phyloP scores from a whole-genome alignment of 2,113 vertebrate genomes.

The Acrocephalus arundinaceus region DNA sequence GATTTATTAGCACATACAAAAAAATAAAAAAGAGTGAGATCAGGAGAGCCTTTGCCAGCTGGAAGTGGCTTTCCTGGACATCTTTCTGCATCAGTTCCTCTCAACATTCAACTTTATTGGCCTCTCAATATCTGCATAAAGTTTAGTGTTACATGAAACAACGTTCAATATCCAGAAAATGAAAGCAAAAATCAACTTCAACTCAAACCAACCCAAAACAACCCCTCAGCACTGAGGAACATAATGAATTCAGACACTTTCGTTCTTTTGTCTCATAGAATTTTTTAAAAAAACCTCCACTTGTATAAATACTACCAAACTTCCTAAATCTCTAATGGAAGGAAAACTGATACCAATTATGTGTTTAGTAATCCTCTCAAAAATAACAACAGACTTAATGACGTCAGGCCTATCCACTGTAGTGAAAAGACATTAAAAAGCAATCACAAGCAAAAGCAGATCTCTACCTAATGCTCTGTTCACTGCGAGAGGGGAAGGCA shows the following conservation, averaged over 20 bases:
- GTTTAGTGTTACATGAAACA: not conserved
- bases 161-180: not conserved
- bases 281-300: not conserved
- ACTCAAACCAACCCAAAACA: not conserved
- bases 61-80: not conserved
- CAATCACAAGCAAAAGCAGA: slow-evolving; percentile 36
- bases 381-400: slow-evolving; percentile 22
- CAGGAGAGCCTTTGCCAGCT: not conserved
- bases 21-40: not conserved
- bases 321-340: not conserved
- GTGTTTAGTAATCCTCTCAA: slow-evolving; percentile 40
- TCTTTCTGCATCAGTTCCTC: not conserved
- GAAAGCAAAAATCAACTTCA: not conserved
- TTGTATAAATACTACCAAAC: not conserved
- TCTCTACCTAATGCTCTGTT: slow-evolving; percentile 17
- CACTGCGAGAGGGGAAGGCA: not conserved
- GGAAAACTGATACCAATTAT: slow-evolving; percentile 26
- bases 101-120: not conserved
- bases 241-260: not conserved
- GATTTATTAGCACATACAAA: not conserved
- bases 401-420: slow-evolving; percentile 23
- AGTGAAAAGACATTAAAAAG: slow-evolving; percentile 50
- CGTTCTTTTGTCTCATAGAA: not conserved
- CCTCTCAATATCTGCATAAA: not conserved
- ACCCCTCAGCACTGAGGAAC: not conserved